These are phyloP conservation scores for Diarsia brunnea DNA, from an alignment of 2,888 invertebrate genomes.

Conservation along the genomic window DNA sequence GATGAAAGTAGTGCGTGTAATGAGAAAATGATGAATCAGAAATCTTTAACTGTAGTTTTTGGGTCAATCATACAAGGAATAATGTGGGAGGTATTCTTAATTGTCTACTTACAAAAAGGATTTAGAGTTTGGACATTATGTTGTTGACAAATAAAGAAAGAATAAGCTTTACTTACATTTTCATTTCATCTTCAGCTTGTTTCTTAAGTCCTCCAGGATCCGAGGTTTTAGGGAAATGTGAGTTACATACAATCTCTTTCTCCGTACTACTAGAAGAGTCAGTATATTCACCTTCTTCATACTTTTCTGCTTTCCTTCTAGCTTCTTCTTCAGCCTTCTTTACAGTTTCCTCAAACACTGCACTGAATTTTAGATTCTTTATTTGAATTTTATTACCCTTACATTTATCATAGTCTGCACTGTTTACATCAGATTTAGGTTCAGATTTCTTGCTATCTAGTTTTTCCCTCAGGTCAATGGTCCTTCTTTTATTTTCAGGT, in stretches of 20 bases:
- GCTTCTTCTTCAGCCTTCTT: slow-evolving; percentile 92
- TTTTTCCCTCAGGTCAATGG: slow-evolving; percentile 75
- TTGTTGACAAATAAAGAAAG: neutral
- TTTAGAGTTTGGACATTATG: neutral
- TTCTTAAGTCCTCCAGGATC: slow-evolving; percentile 88
- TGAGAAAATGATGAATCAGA: neutral
- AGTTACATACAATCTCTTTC: slow-evolving; percentile 81
- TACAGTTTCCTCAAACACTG: slow-evolving; percentile 92
- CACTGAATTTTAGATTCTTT: slow-evolving; percentile 92
- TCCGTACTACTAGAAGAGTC: slow-evolving; percentile 84
- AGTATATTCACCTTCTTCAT: slow-evolving; percentile 92
- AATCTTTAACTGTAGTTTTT: neutral
- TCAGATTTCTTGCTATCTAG: slow-evolving; percentile 77
- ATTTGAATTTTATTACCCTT: slow-evolving; percentile 92
- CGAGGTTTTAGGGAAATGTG: slow-evolving; percentile 86
- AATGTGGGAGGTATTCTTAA: neutral
- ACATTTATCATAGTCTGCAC: slow-evolving; percentile 81
- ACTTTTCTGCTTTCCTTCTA: slow-evolving; percentile 90
- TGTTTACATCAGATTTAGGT: slow-evolving; percentile 63
- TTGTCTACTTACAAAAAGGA: neutral
- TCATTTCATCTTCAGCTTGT: slow-evolving; percentile 88
- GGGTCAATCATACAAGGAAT: neutral
- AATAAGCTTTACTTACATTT: slow-evolving; percentile 82
- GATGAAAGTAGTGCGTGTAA: neutral
- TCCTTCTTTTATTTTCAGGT: slow-evolving; percentile 75